Base-by-base conservation (phyloP, 2,888 invertebrate species). In the Caenorhabditis doughertyi region DNA sequence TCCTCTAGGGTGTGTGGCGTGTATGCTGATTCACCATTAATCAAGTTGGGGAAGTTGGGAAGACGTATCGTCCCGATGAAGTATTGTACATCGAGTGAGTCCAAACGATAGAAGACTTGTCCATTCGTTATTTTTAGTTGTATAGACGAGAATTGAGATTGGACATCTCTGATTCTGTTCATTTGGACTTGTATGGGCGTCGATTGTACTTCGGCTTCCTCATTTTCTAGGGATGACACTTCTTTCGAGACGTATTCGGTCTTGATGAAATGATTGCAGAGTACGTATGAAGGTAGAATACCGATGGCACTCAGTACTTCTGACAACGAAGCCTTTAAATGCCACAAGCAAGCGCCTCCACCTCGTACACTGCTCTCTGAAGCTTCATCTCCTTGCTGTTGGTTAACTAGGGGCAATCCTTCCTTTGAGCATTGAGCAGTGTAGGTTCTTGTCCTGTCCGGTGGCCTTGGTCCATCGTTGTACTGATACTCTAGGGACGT, bases 131-230 rank as follows among this genome's bases (percentile, higher is more conserved):
- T 64, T 4, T 11, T 13, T 3, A 49, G 21, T 9, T 47, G 47
- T 25, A 64, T 47, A 49, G 49, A 64, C 3, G 64, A 49, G 4
- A 64, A 27, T 44, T 62, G 49, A 32, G 32, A 16, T 32, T 56
- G 32, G 2, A 32, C 32, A 32, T 56, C 56, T n/a, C 32, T 32
- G 11, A 29, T 2, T 18, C 18, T 7, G 18, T 47, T 18, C 18
- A 27, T 53, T 13, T 13, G 2, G 3, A 53, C n/a, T 27, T 25
- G 3, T 2, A 53, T 53, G 13, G 25, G 53, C 2, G 3, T 2
- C 1, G 3, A 3, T 27, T 11, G 53, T 3, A 2, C 25, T 25
- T 53, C 5, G 21, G 3, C 21, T 5, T 3, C 3, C 5, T 9
- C 8, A 16, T 47, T 5, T 5, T 47, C 4, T 2, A 23, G 3